A percentile compares a stretch with the other conserved stretches of the same genome.
Conservation (phyloP, 2,113 vertebrate genomes). For the Aix galericulata region DNA sequence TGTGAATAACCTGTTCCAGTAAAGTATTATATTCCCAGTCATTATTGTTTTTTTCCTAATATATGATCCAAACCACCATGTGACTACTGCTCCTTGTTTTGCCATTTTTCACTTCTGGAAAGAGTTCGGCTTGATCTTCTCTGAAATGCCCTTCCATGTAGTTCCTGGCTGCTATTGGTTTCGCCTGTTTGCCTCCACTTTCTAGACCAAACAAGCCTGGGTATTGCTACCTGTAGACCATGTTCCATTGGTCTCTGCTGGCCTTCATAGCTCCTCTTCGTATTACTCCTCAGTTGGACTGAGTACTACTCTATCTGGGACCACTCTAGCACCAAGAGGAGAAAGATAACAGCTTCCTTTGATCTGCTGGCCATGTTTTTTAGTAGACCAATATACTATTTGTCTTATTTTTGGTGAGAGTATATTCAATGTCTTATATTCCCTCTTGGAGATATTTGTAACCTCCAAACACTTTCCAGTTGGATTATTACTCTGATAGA, state of each 20-base stretch:
- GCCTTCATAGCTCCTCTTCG: not conserved
- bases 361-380: rapidly evolving
- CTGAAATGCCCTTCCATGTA: not conserved
- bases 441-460: not conserved
- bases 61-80: rapidly evolving
- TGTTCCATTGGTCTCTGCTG: not conserved
- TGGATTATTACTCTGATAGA: not conserved
- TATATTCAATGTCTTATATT: not conserved
- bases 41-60: not conserved
- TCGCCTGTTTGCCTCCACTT: not conserved
- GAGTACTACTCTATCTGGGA: not conserved
- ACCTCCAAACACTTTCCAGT: not conserved
- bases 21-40: not conserved
- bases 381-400: no score
- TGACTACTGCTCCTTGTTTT: not conserved
- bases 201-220: not conserved
- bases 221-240: not conserved
- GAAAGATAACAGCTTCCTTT: not conserved
- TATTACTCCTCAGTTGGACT: not conserved
- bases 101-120: not conserved
- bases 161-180: not conserved
- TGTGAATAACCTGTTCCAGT: not conserved
- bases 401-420: not conserved
- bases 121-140: not conserved
- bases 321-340: not conserved